These are phyloP conservation scores for Drosophila tristis DNA, from an alignment of 1,140 invertebrate genomes.

Conservation along the genomic window DNA sequence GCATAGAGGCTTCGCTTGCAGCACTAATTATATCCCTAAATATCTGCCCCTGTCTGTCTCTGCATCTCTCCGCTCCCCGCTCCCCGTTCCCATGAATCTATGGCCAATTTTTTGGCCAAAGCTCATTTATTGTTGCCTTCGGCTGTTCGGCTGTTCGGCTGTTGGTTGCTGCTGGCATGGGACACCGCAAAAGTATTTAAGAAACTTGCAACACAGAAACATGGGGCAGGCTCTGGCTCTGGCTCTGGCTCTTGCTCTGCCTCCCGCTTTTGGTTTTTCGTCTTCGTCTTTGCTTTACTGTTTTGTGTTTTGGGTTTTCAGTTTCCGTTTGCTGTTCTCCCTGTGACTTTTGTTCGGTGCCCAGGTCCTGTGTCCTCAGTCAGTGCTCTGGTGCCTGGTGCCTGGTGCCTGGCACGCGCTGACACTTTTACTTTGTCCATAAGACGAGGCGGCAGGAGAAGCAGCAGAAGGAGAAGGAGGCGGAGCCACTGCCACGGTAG, in stretches of 20 bases:
- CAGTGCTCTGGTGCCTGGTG: conserved; percentile 58
- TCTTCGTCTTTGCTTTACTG: conserved; percentile 12
- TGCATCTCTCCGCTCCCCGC: no score
- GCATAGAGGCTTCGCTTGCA: no score
- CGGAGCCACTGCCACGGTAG: not conserved
- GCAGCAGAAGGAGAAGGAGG: no score
- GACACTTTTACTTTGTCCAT: conserved; percentile 78
- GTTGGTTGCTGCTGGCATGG: conserved; percentile 22
- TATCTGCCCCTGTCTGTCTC: no score
- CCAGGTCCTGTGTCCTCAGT: conserved; percentile 18
- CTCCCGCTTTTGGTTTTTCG: not conserved
- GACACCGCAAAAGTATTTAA: conserved; percentile 78
- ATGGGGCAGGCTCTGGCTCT: conserved; percentile 19
- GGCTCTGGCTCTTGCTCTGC: not conserved
- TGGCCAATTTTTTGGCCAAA: conserved; percentile 44
- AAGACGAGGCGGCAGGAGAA: not conserved
- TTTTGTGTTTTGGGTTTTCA: conserved; percentile 25
- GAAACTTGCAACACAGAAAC: conserved; percentile 52
- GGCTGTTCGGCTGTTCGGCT: conserved; percentile 11
- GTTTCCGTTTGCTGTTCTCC: conserved; percentile 33
- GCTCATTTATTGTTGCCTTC: conserved; percentile 27
- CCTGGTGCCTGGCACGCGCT: conserved; percentile 76
- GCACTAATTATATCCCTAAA: no score
- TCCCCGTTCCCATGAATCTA: conserved; percentile 3
- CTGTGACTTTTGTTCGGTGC: not conserved